Percentiles rank a stretch among this genome's conserved stretches.
Conservation (phyloP, 2,797 vertebrate species). For the Ctenopoma kingsleyae region DNA sequence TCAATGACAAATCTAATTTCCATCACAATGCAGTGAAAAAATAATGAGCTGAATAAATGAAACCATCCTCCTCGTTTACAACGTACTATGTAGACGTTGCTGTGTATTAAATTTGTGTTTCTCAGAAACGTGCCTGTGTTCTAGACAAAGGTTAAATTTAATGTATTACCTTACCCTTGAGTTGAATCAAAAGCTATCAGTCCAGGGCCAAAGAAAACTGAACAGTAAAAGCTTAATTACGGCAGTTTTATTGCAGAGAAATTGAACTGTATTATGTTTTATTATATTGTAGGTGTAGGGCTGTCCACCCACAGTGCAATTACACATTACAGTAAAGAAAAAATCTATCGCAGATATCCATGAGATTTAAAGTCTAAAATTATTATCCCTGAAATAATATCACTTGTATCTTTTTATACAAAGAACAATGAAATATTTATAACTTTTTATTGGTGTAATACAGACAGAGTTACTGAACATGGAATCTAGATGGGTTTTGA, state of each 20-base stretch:
- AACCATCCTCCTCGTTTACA: constrained; percentile 12
- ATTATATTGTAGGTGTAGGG: not conserved
- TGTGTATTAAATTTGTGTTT: not conserved
- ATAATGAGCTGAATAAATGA: constrained; percentile 28
- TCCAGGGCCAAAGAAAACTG: constrained; percentile 3
- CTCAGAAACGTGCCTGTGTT: not conserved
- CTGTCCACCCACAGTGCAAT: not conserved
- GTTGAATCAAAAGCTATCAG: not conserved
- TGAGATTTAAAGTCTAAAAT: constrained; percentile 17
- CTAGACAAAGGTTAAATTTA: constrained; percentile 21
- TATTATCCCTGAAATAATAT: constrained; percentile 7
- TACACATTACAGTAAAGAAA: constrained; percentile 10
- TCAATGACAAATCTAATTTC: constrained; percentile 40
- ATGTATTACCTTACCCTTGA: not conserved
- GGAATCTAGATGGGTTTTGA: constrained; percentile 4
- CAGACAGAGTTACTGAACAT: constrained; percentile 1
- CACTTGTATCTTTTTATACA: constrained; percentile 17
- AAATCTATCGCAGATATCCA: constrained; percentile 13
- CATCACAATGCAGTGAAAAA: constrained; percentile 12
- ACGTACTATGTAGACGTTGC: not conserved
- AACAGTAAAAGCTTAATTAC: not conserved
- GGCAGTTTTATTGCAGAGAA: not conserved
- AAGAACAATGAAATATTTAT: constrained; percentile 28
- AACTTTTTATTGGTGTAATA: constrained; percentile 10
- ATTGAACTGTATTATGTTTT: not conserved